Evolutionary conservation across 2,888 invertebrate species (phyloP), one percentile per base, ranked within the genome.

Genomic region (Latrodectus hesperus): DNA sequence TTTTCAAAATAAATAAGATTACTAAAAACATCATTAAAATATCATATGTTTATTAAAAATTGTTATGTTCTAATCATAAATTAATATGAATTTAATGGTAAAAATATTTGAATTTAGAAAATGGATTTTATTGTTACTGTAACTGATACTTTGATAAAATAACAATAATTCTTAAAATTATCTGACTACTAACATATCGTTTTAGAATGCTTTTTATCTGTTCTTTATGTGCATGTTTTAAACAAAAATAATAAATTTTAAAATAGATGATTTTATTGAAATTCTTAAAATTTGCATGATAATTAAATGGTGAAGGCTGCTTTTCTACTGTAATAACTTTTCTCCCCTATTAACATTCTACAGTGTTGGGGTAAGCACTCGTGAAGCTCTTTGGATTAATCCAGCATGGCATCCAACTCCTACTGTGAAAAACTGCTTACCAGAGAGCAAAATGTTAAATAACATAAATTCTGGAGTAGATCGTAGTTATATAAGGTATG

Each of bases 351-450:
- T 80, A 85, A 85, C 80, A 73, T 84, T 74, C 78, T 84, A 26
- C 70, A 89, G 89, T 49, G 80, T 80, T 74, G 89, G 88, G 52
- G 91, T 90, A 38, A 90, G 89, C 77, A 88, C 90, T 49, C 84
- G 90, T 52, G 90, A 90, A 81, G 89, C 94, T 89, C 92, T 95
- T 64, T 95, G 95, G 95, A 95, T 95, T 89, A 95, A 95, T 91
- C 93, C 95, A 87, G 94, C 95, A 65, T 95, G 95, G 95, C 93
- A 94, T 88, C 94, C 94, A 6, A 92, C 92, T 3, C 93, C 93
- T 89, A 84, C 90, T 2, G 94, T 94, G 90, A 95, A 95, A 91
- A 95, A 95, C 90, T 71, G 80, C 71, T 94, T 91, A 65, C 91
- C 91, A 26, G 93, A 94, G 89, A 94, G 94, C 16, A 94, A 95